A percentile compares a stretch with the other conserved stretches of the same genome.
Evolutionary conservation across 2,888 invertebrate species (phyloP).

Genomic region (Neocrepidodera transversa): DNA sequence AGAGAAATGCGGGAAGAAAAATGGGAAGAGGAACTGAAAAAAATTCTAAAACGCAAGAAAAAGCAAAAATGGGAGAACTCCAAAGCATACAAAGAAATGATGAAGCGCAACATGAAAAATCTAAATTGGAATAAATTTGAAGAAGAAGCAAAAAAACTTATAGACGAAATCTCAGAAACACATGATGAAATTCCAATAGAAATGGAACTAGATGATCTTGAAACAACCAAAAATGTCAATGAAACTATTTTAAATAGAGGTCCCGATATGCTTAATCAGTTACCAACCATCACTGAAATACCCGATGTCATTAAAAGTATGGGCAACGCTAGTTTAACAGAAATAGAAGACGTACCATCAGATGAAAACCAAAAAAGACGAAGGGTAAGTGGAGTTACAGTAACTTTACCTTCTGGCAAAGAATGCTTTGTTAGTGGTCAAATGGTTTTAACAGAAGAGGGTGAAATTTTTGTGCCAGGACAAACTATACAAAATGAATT

Average conservation of each 20-base stretch:
- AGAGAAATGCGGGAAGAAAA: constrained; percentile 76
- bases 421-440: constrained; percentile 77
- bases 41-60: constrained; percentile 54
- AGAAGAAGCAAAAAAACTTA: constrained; percentile 64
- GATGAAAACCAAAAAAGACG: constrained; percentile 43
- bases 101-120: constrained; percentile 69
- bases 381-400: constrained; percentile 54
- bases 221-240: constrained; percentile 67
- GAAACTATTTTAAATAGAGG: constrained; percentile 65
- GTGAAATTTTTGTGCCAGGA: constrained; percentile 76
- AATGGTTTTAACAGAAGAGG: constrained; percentile 73
- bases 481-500: constrained; percentile 74
- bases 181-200: constrained; percentile 53
- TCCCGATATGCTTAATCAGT: constrained; percentile 63
- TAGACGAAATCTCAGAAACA: constrained; percentile 56
- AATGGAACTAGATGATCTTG: constrained; percentile 66
- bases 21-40: constrained; percentile 62
- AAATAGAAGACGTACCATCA: constrained; percentile 61
- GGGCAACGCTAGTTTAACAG: constrained; percentile 65
- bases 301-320: constrained; percentile 70
- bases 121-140: constrained; percentile 73
- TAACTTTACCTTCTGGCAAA: constrained; percentile 69
- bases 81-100: constrained; percentile 67
- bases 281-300: constrained; percentile 71
- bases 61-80: constrained; percentile 57